These are phyloP conservation scores for Tortrix viridana DNA, from an alignment of 2,888 invertebrate genomes.

Conservation along the genomic window DNA sequence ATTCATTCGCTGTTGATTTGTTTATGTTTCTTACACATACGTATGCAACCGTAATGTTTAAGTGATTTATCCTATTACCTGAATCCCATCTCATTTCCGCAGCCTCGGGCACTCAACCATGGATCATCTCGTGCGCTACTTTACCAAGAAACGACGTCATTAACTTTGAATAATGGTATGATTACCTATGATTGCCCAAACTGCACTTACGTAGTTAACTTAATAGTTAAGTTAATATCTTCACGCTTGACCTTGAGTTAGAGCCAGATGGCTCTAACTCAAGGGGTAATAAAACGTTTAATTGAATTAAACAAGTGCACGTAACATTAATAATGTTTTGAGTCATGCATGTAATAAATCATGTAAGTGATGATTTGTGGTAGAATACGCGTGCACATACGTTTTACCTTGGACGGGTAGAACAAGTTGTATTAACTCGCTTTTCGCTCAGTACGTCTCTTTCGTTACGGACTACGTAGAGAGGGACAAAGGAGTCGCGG, in stretches of 20 bases:
- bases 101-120: neutral
- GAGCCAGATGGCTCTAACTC: no score
- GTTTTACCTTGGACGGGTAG: no score
- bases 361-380: neutral
- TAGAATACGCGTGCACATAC: no score
- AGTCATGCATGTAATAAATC: neutral
- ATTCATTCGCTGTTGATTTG: no score
- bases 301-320: constrained; percentile 28
- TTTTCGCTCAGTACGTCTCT: no score
- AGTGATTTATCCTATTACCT: no score
- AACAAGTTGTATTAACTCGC: no score
- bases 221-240: constrained; percentile 2
- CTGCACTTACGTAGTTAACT: constrained; percentile 5
- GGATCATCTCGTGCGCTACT: neutral
- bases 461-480: no score
- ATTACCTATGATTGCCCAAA: constrained; percentile 11
- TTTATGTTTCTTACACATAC: no score
- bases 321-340: neutral
- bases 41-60: no score
- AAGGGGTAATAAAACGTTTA: constrained; percentile 18
- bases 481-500: no score
- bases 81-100: neutral
- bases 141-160: constrained; percentile 14
- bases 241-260: constrained; percentile 21
- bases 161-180: constrained; percentile 12